A percentile compares a stretch with the other conserved stretches of the same genome.
These are phyloP conservation scores for Microcebus murinus DNA, from an alignment of 2,113 vertebrate genomes.

Conservation along the genomic window DNA sequence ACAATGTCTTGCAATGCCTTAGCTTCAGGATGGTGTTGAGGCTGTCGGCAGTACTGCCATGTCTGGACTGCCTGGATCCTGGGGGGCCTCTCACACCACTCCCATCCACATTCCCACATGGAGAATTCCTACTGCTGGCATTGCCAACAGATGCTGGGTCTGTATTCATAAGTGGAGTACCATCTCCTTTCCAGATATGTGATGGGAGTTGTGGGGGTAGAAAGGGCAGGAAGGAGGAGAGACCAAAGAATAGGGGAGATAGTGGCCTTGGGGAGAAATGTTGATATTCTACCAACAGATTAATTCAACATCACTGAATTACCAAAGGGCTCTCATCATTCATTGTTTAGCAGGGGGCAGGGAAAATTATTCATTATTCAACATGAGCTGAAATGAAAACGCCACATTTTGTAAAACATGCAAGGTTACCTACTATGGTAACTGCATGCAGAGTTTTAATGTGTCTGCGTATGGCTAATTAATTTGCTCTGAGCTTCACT, in stretches of 20 bases:
- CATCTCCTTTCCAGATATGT: not conserved
- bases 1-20: not conserved
- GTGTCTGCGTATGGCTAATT: slow-evolving; percentile 77
- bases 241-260: not conserved
- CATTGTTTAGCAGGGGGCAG: slow-evolving; percentile 67
- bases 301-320: slow-evolving; percentile 58
- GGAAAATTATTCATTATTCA: slow-evolving; percentile 76
- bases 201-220: not conserved
- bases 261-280: not conserved
- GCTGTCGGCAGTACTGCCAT: not conserved
- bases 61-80: too few relatives aligned
- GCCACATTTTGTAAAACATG: slow-evolving; percentile 76
- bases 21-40: not conserved
- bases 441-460: slow-evolving; percentile 76
- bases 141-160: not conserved
- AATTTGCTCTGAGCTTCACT: slow-evolving; percentile 76
- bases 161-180: not conserved
- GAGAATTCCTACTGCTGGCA: not conserved
- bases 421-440: slow-evolving; percentile 77
- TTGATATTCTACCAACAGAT: slow-evolving; percentile 13
- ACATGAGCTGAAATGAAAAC: slow-evolving; percentile 69
- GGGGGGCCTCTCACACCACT: not conserved
- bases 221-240: not conserved
- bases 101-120: not conserved
- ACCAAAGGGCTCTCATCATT: slow-evolving; percentile 61